Conservation (phyloP, 2,888 invertebrate genomes). For the Serrognathus titanus region DNA sequence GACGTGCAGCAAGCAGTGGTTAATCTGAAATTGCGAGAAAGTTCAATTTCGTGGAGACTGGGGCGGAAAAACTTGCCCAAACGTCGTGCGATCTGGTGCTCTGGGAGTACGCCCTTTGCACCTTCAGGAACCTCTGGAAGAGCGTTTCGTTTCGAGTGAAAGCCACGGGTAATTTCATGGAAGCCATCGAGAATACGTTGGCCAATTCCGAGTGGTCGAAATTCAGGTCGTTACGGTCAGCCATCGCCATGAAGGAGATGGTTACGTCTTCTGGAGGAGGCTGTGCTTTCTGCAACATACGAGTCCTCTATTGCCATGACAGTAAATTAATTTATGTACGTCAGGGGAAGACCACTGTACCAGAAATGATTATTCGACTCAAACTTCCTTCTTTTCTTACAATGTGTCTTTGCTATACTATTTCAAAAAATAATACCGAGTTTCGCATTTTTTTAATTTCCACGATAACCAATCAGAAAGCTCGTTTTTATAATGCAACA, state of each 20-base stretch:
- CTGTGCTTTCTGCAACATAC: not conserved
- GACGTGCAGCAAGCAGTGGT: constrained; percentile 3
- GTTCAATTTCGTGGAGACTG: not conserved
- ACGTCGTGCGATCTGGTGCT: not conserved
- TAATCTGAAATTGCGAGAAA: not conserved
- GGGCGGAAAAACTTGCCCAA: not conserved
- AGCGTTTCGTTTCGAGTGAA: not conserved
- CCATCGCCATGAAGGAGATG: not conserved
- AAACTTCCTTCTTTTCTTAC: no score
- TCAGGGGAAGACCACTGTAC: no score
- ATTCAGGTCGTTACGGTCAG: not conserved
- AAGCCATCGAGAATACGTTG: constrained; percentile 2
- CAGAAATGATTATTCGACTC: no score
- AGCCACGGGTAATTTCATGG: not conserved
- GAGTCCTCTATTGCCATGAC: not conserved
- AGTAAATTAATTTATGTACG: no score
- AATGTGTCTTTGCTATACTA: no score
- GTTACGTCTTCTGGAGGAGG: not conserved
- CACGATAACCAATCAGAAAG: no score
- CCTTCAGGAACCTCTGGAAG: not conserved
- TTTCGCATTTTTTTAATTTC: no score
- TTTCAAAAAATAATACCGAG: no score
- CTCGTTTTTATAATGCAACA: no score
- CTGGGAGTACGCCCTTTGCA: not conserved
- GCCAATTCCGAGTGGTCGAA: not conserved